A percentile compares a stretch with the other conserved stretches of the same genome.
Conservation (phyloP, 2,888 invertebrate genomes). For the Eurytoma adleriae region DNA sequence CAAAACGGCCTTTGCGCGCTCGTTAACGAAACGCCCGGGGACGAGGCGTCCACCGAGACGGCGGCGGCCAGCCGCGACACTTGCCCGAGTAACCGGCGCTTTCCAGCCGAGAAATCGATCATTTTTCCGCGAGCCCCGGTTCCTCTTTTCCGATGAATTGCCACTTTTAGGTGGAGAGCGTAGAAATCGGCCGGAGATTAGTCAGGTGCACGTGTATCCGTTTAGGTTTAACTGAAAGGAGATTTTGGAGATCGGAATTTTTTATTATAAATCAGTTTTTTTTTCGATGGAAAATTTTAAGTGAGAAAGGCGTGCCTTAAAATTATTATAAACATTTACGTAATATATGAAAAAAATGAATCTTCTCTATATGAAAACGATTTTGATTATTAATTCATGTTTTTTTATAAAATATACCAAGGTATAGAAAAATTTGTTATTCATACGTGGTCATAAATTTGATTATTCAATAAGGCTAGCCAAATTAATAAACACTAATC, state of each 20-base stretch:
- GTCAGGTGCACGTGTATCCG: no score
- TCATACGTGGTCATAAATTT: background rate
- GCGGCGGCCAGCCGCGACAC: constrained; percentile 2
- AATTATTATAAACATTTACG: background rate
- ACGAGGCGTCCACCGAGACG: background rate
- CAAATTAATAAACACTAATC: background rate
- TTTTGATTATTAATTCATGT: background rate
- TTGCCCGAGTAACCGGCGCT: background rate
- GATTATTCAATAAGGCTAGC: background rate
- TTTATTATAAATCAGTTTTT: no score
- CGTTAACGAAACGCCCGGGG: constrained; percentile 34
- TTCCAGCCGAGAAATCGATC: constrained; percentile 32
- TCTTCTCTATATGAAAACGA: no score
- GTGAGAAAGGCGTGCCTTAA: no score
- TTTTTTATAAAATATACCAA: background rate
- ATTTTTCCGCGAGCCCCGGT: background rate
- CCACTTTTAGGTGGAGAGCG: constrained; percentile 2
- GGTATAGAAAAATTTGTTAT: background rate
- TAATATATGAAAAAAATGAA: background rate
- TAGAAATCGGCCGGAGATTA: background rate
- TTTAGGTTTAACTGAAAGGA: no score
- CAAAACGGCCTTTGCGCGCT: background rate
- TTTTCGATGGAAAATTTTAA: background rate
- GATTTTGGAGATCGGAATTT: no score
- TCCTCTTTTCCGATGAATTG: constrained; percentile 1